Base-by-base conservation (phyloP, 2,888 invertebrate species). In the Gymnoscelis rufifasciata region DNA sequence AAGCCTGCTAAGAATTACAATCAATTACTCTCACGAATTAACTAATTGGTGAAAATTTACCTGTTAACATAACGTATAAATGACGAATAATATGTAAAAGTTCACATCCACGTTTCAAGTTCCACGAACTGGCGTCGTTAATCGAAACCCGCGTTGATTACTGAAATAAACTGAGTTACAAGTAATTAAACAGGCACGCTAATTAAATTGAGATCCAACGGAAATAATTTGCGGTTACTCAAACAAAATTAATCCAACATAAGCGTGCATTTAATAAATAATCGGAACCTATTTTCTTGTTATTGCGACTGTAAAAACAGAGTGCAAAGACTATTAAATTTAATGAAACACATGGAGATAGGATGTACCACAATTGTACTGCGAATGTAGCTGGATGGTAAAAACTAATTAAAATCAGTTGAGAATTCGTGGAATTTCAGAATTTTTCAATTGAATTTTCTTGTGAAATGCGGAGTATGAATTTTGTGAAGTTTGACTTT, bases 181-280 rank as follows among this genome's bases (percentile, higher is more conserved):
- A 64, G 64, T 66, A 71, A 70, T 70, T 68, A 62, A 69, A 68
- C 63, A 65, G 57, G 60, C 57, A 57, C 61, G 63, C 65, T 71
- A 68, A 71, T 72, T 70, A 69, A 71, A 68, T 66, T 65, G 65
- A 67, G 68, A 69, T 68, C 67, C 64, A 60, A 60, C 59, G 63
- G 52, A 68, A 70, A 69, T 70, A 51, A 57, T 57, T 66, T 67
- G 71, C 60, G 67, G 71, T 59, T 42, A 48, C 59, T 64, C 58
- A 57, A 61, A 64, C 60, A 61, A 66, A 67, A 67, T 66, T 60
- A 62, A 66, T 57, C 51, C 50, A 37, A 41, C 43, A 24, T 45
- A 52, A 42, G 46, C 37, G 40, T 49, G 43, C 38, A 48, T 47
- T 48, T 47, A 45, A 43, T 43, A 48, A 48, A 54, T 48, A 52